Evolutionary conservation across 2,888 invertebrate genomes (phyloP), one percentile per base, ranked within the genome.

Genomic region (Theretra japonica): DNA sequence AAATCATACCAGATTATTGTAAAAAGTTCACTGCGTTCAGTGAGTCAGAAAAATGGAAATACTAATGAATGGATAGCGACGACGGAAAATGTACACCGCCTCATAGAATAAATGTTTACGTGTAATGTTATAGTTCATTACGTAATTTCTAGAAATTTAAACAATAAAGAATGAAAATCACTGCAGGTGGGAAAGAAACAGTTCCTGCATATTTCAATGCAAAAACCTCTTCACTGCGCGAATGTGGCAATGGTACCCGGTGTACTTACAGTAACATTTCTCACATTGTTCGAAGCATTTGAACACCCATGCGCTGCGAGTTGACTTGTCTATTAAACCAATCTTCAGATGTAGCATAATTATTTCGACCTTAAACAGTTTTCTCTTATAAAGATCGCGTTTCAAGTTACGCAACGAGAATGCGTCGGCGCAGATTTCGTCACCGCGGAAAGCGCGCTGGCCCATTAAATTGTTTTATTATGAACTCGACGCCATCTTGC

Each of bases 381-480:
- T 92, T 91, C 91, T 90, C 89, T 88, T 88, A 88, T 85, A 86
- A 82, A 90, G 90, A 93, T 92, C 92, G 89, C 88, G 88, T 91
- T 91, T 90, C 91, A 88, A 85, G 86, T 93, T 93, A 91, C 93
- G 92, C 85, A 94, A 92, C 89, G 82, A 84, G 87, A 88, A 90
- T 91, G 91, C 92, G 93, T 90, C 90, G 90, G 90, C 91, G 92
- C 90, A 85, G 88, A 92, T 94, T 94, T 94, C 94, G 93, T 93
- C 94, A 94, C 93, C 92, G 90, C 93, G 94, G 94, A 92, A 94
- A 94, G 90, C 93, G 93, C 91, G 93, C 90, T 93, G 93, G 94
- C 93, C 94, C 94, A 94, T 94, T 94, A 94, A 94, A 94, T 94
- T 93, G 94, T 94, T 94, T 94, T 94, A 94, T 94, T 94, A 94